Evolutionary conservation across 2,888 invertebrate species (phyloP), one percentile per base, ranked within the genome.

Genomic region (Epinotia demarniana): DNA sequence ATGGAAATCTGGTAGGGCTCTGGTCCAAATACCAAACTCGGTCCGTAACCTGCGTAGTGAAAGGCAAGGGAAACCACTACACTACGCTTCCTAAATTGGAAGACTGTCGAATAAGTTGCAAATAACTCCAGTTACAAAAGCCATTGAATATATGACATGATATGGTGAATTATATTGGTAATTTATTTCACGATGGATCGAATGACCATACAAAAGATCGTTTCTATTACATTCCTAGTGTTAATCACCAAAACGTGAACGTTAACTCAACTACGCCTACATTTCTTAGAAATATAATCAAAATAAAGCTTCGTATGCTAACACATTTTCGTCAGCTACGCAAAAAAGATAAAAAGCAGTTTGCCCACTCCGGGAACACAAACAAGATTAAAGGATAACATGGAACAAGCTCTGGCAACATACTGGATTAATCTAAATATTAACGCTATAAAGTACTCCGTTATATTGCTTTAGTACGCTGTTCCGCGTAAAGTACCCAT

Each of bases 261-360:
- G 55, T 33, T 5, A 23, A 39, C 2, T 67, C 11, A 12, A 33
- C 55, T 68, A 16, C 13, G 39, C 13, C 39, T 8, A 58, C 43
- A n/a, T 23, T 43, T 57, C 68, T 58, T 58, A 23, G 46, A 58
- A 57, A 57, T 39, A 57, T 68, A 57, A 68, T 68, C 55, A 43
- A 57, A 57, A 68, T 43, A 39, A 67, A 58, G 49, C 63, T 19
- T 55, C 55, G 57, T 19, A 69, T 19, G 49, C 70, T 46, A 78
- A 76, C 76, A 75, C 61, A 76, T 76, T 77, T 67, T 75, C 64
- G 78, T 80, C 80, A 78, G 78, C 78, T 72, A 74, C 66, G 79
- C 79, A 77, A 79, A 80, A 84, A 82, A 83, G 77, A 79, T 78
- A 81, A 81, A 80, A 79, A 46, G 33, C 23, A 66, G 3, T n/a